phyloP scores from a whole-genome alignment of 1,140 invertebrate genomes.

The Cryptotermes secundus region DNA sequence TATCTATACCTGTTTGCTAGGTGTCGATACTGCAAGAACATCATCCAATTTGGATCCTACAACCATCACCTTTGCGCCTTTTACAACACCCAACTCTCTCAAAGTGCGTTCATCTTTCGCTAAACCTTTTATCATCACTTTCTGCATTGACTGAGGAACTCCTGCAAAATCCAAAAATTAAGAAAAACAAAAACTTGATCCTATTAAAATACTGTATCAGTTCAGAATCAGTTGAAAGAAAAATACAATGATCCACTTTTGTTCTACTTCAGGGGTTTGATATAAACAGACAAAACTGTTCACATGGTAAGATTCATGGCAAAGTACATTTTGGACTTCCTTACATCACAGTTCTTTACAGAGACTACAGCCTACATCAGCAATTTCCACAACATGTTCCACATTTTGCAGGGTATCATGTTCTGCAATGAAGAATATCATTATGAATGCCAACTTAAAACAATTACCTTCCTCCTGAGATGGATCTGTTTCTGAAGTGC shows the following conservation, averaged over 20 bases:
- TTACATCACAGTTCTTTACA: neutral
- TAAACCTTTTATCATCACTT: slow-evolving; percentile 89
- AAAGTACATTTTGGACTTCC: neutral
- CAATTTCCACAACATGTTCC: too few relatives aligned
- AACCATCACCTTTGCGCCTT: slow-evolving; percentile 89
- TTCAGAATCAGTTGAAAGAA: neutral
- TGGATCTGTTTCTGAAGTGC: too few relatives aligned
- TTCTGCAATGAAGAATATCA: too few relatives aligned
- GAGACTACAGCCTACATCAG: neutral
- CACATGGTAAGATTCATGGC: neutral
- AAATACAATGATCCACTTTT: neutral
- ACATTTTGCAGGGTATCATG: too few relatives aligned
- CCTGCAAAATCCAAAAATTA: slow-evolving; percentile 49
- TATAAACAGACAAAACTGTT: neutral
- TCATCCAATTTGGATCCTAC: slow-evolving; percentile 91
- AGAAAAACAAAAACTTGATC: neutral
- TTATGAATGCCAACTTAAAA: too few relatives aligned
- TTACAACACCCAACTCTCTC: slow-evolving; percentile 73
- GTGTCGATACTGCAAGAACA: slow-evolving; percentile 76
- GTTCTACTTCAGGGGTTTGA: neutral
- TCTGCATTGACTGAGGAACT: slow-evolving; percentile 83
- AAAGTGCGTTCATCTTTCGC: slow-evolving; percentile 84
- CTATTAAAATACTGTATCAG: neutral
- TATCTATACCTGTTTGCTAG: slow-evolving; percentile 55
- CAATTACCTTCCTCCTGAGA: too few relatives aligned